A percentile compares a stretch with the other conserved stretches of the same genome.
These are phyloP conservation scores for Leptosomus discolor DNA, from an alignment of 2,113 vertebrate species.

Conservation along the genomic window DNA sequence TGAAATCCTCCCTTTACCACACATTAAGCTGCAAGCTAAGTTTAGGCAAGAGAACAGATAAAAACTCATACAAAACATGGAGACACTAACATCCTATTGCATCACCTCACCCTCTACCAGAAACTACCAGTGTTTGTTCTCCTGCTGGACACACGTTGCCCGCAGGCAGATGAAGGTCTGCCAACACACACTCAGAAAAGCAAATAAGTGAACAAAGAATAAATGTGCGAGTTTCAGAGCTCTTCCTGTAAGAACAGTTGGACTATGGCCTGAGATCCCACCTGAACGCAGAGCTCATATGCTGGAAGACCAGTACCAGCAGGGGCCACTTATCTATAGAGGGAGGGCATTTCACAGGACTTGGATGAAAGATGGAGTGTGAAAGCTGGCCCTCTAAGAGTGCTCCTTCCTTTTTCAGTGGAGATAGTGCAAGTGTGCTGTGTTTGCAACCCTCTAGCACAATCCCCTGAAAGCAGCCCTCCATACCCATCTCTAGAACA, in stretches of 20 bases:
- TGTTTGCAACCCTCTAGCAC: neutral
- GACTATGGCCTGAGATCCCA: neutral
- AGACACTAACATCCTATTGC: neutral
- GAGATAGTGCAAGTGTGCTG: neutral
- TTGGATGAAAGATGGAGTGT: no score
- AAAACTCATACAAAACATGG: neutral
- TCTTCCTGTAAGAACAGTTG: neutral
- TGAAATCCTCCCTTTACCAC: neutral
- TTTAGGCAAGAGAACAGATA: neutral
- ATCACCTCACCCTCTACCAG: neutral
- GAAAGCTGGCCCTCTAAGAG: accelerated
- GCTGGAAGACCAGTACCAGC: neutral
- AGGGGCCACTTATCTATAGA: neutral
- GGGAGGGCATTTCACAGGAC: neutral
- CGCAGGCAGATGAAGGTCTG: no score
- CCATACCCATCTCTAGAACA: neutral
- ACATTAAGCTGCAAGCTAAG: neutral
- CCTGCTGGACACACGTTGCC: accelerated
- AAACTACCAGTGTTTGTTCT: neutral
- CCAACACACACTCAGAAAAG: neutral
- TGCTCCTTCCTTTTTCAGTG: neutral
- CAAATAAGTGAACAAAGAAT: accelerated
- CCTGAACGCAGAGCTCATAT: neutral
- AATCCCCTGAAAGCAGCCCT: neutral
- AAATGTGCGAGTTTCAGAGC: accelerated